These are phyloP conservation scores for Diceros bicornis DNA, from an alignment of 2,797 vertebrate species.

Conservation along the genomic window DNA sequence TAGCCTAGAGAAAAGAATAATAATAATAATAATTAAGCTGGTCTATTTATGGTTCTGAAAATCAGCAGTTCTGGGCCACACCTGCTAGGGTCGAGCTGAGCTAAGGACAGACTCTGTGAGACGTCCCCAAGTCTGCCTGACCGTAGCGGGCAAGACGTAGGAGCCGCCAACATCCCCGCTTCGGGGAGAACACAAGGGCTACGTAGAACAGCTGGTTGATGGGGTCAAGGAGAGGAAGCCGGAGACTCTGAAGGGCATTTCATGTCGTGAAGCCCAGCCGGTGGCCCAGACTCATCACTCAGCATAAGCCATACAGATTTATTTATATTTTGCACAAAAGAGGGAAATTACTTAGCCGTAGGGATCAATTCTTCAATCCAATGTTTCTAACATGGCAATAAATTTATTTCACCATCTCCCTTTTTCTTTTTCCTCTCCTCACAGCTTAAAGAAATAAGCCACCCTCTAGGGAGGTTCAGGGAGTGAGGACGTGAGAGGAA, in stretches of 20 bases:
- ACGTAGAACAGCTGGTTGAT: conserved; percentile 67
- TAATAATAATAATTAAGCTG: conserved; percentile 71
- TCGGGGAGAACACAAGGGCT: background rate
- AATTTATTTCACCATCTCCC: conserved; percentile 83
- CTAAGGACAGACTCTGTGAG: background rate
- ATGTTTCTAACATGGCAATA: conserved; percentile 86
- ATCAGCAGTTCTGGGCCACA: conserved; percentile 75
- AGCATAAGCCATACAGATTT: conserved; percentile 78
- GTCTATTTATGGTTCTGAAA: conserved; percentile 77
- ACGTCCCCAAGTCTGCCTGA: background rate
- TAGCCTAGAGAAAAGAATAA: conserved; percentile 61
- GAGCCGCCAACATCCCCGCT: background rate
- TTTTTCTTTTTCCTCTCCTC: conserved; percentile 77
- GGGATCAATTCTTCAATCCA: conserved; percentile 88
- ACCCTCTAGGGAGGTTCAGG: conserved; percentile 7
- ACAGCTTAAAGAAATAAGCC: conserved; percentile 80
- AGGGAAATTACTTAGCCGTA: conserved; percentile 87
- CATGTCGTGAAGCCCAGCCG: background rate
- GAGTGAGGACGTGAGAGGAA: background rate
- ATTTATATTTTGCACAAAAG: conserved; percentile 85
- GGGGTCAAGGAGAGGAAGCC: background rate
- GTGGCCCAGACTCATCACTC: conserved; percentile 69
- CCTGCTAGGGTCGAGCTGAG: conserved; percentile 69
- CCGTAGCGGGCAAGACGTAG: rapidly evolving
- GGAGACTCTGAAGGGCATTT: conserved; percentile 68